Conservation (phyloP, 2,113 vertebrate species). For the Damaliscus lunatus region DNA sequence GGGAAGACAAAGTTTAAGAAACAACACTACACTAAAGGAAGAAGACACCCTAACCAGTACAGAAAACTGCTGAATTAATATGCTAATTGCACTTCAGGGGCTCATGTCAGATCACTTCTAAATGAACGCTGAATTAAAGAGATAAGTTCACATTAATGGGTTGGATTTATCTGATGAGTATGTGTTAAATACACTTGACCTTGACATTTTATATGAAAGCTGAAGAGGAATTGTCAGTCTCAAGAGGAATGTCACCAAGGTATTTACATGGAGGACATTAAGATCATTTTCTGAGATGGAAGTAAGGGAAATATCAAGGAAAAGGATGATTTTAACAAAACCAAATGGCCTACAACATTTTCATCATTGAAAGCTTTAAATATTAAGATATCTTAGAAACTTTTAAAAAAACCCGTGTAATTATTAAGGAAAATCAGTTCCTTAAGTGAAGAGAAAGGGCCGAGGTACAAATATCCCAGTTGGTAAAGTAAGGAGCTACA, state of each 20-base stretch:
- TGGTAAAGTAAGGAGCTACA: neutral
- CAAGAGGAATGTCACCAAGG: neutral
- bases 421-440: neutral
- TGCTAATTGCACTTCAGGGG: neutral
- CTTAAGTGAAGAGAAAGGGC: neutral
- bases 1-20: neutral
- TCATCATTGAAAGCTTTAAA: neutral
- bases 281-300: neutral
- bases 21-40: neutral
- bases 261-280: neutral
- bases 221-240: neutral
- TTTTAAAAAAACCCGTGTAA: neutral
- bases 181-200: neutral
- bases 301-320: neutral
- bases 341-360: neutral
- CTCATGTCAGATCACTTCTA: neutral
- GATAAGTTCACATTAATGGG: neutral
- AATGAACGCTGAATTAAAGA: neutral
- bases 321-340: constrained; percentile 9
- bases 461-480: neutral
- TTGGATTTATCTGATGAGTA: neutral
- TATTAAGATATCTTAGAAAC: neutral
- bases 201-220: neutral
- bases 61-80: neutral
- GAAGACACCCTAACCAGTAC: neutral